These are phyloP conservation scores for Aphidoletes aphidimyza DNA, from an alignment of 2,888 invertebrate genomes.

Conservation along the genomic window DNA sequence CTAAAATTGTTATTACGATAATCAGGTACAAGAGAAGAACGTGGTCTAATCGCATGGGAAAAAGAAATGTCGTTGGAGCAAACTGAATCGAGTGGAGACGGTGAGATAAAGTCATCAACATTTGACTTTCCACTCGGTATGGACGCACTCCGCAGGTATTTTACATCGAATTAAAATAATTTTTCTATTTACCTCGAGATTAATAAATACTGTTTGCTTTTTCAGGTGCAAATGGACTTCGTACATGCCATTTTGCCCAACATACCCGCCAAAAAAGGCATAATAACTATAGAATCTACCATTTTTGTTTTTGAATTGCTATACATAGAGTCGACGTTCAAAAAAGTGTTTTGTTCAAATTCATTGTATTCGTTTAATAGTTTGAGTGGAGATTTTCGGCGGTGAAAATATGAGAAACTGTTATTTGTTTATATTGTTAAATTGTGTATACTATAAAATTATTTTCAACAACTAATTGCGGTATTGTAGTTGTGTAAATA, in stretches of 20 bases:
- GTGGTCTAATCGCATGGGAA: slow-evolving; percentile 80
- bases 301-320: too few species aligned
- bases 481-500: slow-evolving; percentile 42
- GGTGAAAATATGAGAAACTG: too few species aligned
- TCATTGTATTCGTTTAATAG: too few species aligned
- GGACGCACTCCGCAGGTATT: slow-evolving; percentile 71
- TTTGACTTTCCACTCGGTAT: slow-evolving; percentile 81
- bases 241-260: slow-evolving; percentile 77
- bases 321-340: too few species aligned
- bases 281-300: too few species aligned
- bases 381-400: too few species aligned
- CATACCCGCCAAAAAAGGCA: slow-evolving; percentile 66
- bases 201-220: slow-evolving; percentile 53
- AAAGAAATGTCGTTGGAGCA: slow-evolving; percentile 73
- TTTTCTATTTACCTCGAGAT: slow-evolving; percentile 53
- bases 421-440: too few species aligned
- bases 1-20: background rate
- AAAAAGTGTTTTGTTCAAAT: too few species aligned
- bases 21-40: slow-evolving; percentile 77
- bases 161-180: slow-evolving; percentile 54
- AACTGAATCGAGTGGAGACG: slow-evolving; percentile 65
- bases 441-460: background rate
- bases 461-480: background rate
- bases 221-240: slow-evolving; percentile 75
- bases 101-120: slow-evolving; percentile 67